Evolutionary conservation across 1,140 invertebrate genomes (phyloP).

Genomic region (Hydropsyche tenuis): DNA sequence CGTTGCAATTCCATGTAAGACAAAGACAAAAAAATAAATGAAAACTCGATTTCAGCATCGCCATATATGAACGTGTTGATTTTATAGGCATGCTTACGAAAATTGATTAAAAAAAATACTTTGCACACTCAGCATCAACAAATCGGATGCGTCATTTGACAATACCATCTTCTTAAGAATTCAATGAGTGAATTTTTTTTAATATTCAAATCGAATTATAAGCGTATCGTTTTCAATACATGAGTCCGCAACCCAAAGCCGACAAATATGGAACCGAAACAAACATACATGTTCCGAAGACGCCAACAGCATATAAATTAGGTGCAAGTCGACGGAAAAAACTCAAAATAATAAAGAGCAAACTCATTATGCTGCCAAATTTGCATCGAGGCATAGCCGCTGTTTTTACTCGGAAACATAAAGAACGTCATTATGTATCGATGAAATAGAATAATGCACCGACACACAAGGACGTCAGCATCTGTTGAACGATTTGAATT

Average conservation of each 20-base stretch:
- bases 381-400: not conserved
- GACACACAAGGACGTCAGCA: not conserved
- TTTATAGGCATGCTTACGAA: too few relatives aligned
- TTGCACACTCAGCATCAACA: too few relatives aligned
- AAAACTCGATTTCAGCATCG: too few relatives aligned
- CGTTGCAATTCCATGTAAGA: too few relatives aligned
- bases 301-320: not conserved
- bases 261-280: conserved; percentile 11
- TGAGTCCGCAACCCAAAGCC: not conserved
- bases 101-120: too few relatives aligned
- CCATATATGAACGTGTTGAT: too few relatives aligned
- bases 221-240: not conserved
- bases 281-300: not conserved
- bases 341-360: not conserved
- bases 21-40: too few relatives aligned
- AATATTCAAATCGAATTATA: not conserved
- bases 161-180: not conserved
- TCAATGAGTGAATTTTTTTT: not conserved
- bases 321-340: not conserved
- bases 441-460: too few relatives aligned
- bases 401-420: not conserved
- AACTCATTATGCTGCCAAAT: not conserved
- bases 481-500: not conserved
- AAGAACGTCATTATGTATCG: too few relatives aligned
- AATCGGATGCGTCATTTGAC: not conserved